These are phyloP conservation scores for Acanthurus lineatus DNA, from an alignment of 2,797 vertebrate species.

Conservation along the genomic window DNA sequence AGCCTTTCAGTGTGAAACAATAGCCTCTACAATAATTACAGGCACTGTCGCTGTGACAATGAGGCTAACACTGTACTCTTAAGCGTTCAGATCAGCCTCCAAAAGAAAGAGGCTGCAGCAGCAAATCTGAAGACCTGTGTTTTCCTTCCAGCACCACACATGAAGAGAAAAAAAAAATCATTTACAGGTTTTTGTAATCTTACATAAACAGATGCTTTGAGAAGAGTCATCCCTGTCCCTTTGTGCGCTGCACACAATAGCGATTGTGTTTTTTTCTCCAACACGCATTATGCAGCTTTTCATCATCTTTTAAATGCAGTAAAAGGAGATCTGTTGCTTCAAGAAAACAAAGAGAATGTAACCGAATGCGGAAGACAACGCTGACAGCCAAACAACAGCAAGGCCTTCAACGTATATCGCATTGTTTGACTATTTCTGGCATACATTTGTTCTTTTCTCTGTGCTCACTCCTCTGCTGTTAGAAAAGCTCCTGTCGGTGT, in stretches of 20 bases:
- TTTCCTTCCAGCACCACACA: conserved; percentile 47
- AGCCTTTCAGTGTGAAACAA: conserved; percentile 68
- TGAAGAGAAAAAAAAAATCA: conserved; percentile 18
- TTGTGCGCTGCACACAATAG: conserved; percentile 64
- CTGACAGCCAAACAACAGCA: conserved; percentile 17
- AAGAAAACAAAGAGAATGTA: conserved; percentile 19
- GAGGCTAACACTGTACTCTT: conserved; percentile 27
- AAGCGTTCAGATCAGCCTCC: conserved; percentile 51
- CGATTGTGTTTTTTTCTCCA: conserved; percentile 53
- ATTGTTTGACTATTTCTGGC: conserved; percentile 21
- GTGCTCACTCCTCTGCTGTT: background rate
- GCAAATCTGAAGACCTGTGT: conserved; percentile 36
- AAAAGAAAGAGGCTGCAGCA: conserved; percentile 18
- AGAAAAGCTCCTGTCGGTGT: conserved; percentile 23
- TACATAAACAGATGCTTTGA: conserved; percentile 70
- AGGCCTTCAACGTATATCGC: conserved; percentile 46
- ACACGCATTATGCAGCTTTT: conserved; percentile 51
- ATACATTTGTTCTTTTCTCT: conserved; percentile 4
- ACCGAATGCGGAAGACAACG: conserved; percentile 36
- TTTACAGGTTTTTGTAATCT: conserved; percentile 71
- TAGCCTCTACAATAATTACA: conserved; percentile 64
- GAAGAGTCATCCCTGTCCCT: conserved; percentile 21
- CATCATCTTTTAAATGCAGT: conserved; percentile 51
- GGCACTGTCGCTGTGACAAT: conserved; percentile 36
- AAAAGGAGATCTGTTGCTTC: conserved; percentile 42